Conservation (phyloP, 2,113 vertebrate genomes). For the Prinia subflava region DNA sequence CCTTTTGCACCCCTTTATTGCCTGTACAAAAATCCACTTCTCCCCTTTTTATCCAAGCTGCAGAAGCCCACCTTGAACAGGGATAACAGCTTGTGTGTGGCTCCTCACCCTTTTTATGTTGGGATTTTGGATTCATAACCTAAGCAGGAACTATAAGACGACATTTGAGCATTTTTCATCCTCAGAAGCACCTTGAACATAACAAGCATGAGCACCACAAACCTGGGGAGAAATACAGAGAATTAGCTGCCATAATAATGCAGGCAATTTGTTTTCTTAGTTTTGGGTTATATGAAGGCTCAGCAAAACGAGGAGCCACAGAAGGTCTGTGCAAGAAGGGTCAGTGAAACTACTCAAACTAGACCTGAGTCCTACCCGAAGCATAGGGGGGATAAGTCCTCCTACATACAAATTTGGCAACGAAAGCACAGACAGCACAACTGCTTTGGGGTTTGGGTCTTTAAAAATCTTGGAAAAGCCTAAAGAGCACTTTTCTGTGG, state of each 20-base stretch:
- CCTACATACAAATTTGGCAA: background rate
- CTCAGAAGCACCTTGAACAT: background rate
- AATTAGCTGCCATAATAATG: background rate
- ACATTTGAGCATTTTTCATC: background rate
- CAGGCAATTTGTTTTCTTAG: background rate
- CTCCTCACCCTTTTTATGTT: background rate
- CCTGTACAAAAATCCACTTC: background rate
- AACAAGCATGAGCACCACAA: background rate
- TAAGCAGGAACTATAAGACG: background rate
- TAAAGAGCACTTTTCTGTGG: background rate
- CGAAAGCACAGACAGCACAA: background rate
- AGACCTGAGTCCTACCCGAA: background rate
- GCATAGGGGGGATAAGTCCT: rapidly evolving
- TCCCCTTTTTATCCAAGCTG: background rate
- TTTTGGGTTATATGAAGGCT: background rate
- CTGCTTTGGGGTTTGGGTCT: background rate
- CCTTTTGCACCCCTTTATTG: background rate
- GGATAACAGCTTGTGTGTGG: background rate
- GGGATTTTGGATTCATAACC: background rate
- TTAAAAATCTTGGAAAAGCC: background rate
- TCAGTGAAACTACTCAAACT: background rate
- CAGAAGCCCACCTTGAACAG: background rate
- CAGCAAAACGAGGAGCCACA: background rate
- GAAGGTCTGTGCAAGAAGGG: background rate
- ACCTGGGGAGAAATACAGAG: background rate